These are phyloP conservation scores for Eubucco bourcierii DNA, from an alignment of 2,113 vertebrate genomes.

Conservation along the genomic window DNA sequence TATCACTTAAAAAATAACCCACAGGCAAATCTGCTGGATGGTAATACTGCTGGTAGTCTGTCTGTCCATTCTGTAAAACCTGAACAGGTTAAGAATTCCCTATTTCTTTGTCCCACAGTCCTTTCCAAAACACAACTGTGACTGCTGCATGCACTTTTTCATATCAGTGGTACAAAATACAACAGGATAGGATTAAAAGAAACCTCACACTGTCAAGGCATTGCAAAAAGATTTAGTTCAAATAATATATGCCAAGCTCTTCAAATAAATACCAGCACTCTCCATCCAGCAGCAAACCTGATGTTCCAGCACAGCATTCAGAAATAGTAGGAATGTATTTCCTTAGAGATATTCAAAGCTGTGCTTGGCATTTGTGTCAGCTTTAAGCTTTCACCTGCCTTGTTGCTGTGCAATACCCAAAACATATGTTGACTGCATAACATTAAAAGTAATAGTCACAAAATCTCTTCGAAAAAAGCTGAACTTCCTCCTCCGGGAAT, in stretches of 20 bases:
- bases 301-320: neutral
- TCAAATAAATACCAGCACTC: neutral
- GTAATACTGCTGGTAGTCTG: neutral
- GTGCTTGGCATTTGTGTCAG: neutral
- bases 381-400: neutral
- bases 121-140: neutral
- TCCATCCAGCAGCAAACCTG: neutral
- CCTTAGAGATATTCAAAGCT: neutral
- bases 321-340: neutral
- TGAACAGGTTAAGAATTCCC: neutral
- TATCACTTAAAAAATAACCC: neutral
- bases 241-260: neutral
- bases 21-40: neutral
- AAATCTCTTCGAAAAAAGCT: neutral
- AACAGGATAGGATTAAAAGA: fast-evolving
- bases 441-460: neutral
- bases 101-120: neutral
- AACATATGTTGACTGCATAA: fast-evolving
- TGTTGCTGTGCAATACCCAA: neutral
- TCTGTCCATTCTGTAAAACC: neutral
- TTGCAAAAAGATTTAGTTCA: neutral
- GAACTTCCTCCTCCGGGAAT: neutral
- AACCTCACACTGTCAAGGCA: neutral
- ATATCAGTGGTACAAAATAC: neutral
- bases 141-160: neutral